Evolutionary conservation across 2,888 invertebrate species (phyloP), one percentile per base, ranked within the genome.

Genomic region (Amphipoea lucens): DNA sequence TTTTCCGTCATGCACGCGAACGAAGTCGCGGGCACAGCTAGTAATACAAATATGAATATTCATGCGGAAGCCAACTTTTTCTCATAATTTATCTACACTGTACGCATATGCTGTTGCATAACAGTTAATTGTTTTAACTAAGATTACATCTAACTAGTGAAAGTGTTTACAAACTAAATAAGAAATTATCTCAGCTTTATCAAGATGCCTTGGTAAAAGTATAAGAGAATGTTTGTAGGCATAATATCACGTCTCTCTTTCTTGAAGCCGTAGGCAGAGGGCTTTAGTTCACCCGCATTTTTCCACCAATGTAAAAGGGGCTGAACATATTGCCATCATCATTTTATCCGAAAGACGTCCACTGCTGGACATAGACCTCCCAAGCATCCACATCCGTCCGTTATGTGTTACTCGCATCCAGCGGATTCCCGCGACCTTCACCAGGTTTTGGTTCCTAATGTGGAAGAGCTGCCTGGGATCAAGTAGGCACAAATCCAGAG

Each of bases 41-140:
- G 29, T 54, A 54, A 54, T 1, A 42, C 40, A 51, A 66, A 63
- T 51, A 69, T 45, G 14, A 60, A 80, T 72, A 70, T 70, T 69
- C n/a, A 67, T 51, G 23, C 6, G 17, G 6, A 0, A 36, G 12
- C 5, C 1, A 60, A 70, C n/a, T 42, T 48, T 65, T 87, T 65
- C 67, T 69, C 79, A 62, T 78, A 60, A 40, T 74, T 63, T 4
- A 60, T 65, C 9, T 71, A 0, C 51, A 36, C 7, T 45, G 45
- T 63, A 57, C 45, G 62, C 74, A 54, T 23, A 74, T 5, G 6
- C 40, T 40, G n/a, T 84, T 84, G 2, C 6, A 4, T 72, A 87
- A 87, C 40, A 62, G 12, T 78, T 83, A 83, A 78, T 87, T 83
- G 74, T 45, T 83, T 62, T 60, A 54, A 51, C 62, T 77, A 51